Percentiles rank a stretch among this genome's conserved stretches.
Conservation (phyloP, 2,888 invertebrate species). For the Merodon equestris region DNA sequence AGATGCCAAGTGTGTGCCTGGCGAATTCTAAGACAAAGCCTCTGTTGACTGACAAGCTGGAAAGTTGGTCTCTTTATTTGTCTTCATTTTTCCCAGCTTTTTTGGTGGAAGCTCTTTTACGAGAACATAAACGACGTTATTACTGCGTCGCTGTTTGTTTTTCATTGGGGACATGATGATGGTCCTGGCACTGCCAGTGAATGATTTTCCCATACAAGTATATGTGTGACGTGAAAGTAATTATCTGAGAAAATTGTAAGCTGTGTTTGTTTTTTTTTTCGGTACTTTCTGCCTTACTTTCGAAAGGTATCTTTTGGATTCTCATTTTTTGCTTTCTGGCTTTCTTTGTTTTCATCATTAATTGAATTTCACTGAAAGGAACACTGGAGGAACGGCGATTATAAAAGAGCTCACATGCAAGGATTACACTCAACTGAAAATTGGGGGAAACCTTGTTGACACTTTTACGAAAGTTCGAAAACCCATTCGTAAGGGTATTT, state of each 20-base stretch:
- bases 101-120: slow-evolving; percentile 27
- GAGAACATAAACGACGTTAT: slow-evolving; percentile 41
- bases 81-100: slow-evolving; percentile 24
- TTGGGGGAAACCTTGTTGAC: too few species aligned
- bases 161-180: too few species aligned
- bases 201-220: neutral
- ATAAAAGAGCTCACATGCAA: neutral
- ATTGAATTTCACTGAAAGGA: slow-evolving; percentile 42
- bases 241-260: slow-evolving; percentile 49
- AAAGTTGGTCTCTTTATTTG: too few species aligned
- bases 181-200: neutral
- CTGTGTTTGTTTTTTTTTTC: slow-evolving; percentile 4
- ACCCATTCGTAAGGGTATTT: too few species aligned
- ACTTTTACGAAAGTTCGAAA: too few species aligned
- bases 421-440: too few species aligned
- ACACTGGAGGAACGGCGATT: slow-evolving; percentile 29
- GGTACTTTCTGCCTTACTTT: slow-evolving; percentile 1
- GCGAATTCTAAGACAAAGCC: slow-evolving; percentile 55
- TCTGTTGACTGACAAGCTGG: slow-evolving; percentile 22
- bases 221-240: slow-evolving; percentile 62
- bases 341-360: slow-evolving; percentile 39
- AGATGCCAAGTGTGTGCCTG: slow-evolving; percentile 24
- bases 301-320: neutral
- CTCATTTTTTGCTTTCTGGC: too few species aligned
- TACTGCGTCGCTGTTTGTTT: slow-evolving; percentile 4